Evolutionary conservation across 2,797 vertebrate genomes (phyloP), one percentile per base, ranked within the genome.

Genomic region (Gallirallus australis): DNA sequence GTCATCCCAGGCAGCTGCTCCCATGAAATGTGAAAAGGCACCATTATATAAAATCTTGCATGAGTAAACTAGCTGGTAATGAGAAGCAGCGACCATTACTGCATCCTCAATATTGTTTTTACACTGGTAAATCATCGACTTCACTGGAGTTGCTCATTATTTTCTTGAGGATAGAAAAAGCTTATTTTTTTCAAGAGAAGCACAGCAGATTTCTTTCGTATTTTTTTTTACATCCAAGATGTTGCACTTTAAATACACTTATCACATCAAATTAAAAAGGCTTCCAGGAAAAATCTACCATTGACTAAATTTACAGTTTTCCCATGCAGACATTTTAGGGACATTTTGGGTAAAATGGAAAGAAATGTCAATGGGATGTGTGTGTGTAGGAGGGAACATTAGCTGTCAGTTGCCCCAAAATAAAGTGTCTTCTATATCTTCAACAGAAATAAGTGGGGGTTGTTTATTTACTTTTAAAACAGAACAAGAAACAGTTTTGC

Each of bases 1-100:
- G 63, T 96, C 82, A 94, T 76, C 52, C 47, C 63, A 75, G 66
- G 56, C 82, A 97, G 87, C 87, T 90, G 85, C 50, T 90, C 54
- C 73, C 76, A 63, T 40, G 63, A 86, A 79, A 88, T 48, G 56
- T 88, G 82, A 82, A 94, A 92, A 96, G 80, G 50, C 73, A 85
- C 40, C 42, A 82, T 82, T 90, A 56, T 25, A 66, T 54, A 83
- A 75, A 81, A 83, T 45, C 33, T 64, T 52, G 52, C 56, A 65
- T 20, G 69, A 88, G 79, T 39, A 88, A 91, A 89, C 47, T 40
- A 63, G 28, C 76, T 90, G 61, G 37, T 52, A 81, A 81, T 65
- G 37, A 88, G 65, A 68, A 81, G 45, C 33, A 81, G n/a, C 3
- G 2, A 27, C 59, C 66, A 79, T 33, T 90, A 65, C 65, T 76